Evolutionary conservation across 2,113 vertebrate species (phyloP), one percentile per base, ranked within the genome.

Genomic region (Grus americana): DNA sequence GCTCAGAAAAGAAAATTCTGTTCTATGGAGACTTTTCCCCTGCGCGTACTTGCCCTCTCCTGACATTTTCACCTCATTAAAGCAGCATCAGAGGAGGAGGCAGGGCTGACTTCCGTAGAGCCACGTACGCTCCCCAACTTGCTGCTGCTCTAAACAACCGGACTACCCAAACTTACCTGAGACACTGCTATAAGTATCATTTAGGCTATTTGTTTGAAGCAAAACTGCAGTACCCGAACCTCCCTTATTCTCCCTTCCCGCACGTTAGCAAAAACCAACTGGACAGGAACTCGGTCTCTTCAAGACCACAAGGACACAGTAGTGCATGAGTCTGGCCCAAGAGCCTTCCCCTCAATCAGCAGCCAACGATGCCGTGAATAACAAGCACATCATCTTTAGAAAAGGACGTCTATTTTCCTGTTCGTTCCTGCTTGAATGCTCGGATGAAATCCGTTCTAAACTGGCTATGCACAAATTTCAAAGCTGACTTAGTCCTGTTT

Each of bases 191-290:
- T 9, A 42, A 63, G 49, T 29, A 40, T 6, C 14, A 23, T 12
- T 38, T 30, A 30, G 30, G 20, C 15, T 42, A 49, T 21, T 49
- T 36, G 30, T 46, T 40, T 38, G 62, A 75, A 68, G 38, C 15
- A 75, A 40, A 74, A n/a, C 15, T 62, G 42, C 42, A 88, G 21
- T 20, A 80, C n/a, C 36, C 5, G 13, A 55, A 59, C 24, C 72
- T 63, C 32, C 22, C 23, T 71, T 61, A 17, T 26, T 61, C 26
- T 47, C 38, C 21, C 29, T 54, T 65, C 87, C 44, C 47, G 15
- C 29, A 23, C 0, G 1, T 15, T 72, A 29, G 34, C 7, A 19
- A 73, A 40, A 52, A 3, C 12, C 34, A 46, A 21, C 0, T 1
- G 29, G 42, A 62, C 24, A 42, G 42, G 22, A 58, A 34, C 30